Conservation (phyloP, 2,888 invertebrate genomes). For the Hoplodrina blanda region DNA sequence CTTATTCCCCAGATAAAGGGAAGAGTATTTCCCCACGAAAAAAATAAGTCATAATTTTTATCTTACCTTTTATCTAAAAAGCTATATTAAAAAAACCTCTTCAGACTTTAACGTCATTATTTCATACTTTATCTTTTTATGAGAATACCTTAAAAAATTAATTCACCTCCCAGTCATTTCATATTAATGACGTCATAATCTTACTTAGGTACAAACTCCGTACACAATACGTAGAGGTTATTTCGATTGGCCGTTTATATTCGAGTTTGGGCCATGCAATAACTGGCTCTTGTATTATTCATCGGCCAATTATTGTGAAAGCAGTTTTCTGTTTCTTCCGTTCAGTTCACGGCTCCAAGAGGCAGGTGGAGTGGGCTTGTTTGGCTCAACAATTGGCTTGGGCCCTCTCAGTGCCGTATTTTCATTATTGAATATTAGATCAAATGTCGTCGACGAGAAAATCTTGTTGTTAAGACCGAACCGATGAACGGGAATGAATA, state of each 20-base stretch:
- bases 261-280: slow-evolving; percentile 83
- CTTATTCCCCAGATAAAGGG: no score
- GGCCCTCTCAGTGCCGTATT: slow-evolving; percentile 74
- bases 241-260: slow-evolving; percentile 73
- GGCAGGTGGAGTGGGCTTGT: slow-evolving; percentile 79
- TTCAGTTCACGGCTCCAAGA: slow-evolving; percentile 62
- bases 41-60: slow-evolving; percentile 3
- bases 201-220: slow-evolving; percentile 44
- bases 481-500: slow-evolving; percentile 61
- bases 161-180: slow-evolving; percentile 35
- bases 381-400: slow-evolving; percentile 81
- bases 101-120: slow-evolving; percentile 16
- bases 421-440: slow-evolving; percentile 85
- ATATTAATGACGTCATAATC: slow-evolving; percentile 55
- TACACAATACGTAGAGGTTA: slow-evolving; percentile 49
- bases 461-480: slow-evolving; percentile 59
- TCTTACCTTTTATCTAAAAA: slow-evolving; percentile 14
- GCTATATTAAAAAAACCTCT: slow-evolving; percentile 12
- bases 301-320: slow-evolving; percentile 90
- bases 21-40: no score
- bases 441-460: slow-evolving; percentile 71
- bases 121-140: slow-evolving; percentile 5
- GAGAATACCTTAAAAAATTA: slow-evolving; percentile 19
- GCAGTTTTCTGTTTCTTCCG: slow-evolving; percentile 84
- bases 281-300: slow-evolving; percentile 90